phyloP scores from a whole-genome alignment of 2,888 invertebrate species.

The Lycia hirtaria region DNA sequence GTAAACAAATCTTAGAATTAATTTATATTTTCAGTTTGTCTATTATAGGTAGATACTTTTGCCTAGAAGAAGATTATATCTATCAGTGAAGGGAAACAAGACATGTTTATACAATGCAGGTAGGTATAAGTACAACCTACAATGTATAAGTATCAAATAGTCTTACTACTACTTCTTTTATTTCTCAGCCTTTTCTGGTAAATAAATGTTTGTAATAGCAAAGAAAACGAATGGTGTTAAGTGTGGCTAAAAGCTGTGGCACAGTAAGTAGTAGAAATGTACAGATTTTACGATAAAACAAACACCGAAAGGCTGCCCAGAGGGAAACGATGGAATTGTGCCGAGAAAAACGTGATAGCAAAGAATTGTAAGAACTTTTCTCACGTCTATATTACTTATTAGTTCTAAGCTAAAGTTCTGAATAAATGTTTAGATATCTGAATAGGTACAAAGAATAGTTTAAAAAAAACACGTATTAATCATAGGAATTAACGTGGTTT shows the following conservation, averaged over 20 bases:
- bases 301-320: constrained; percentile 1
- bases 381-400: background rate
- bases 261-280: constrained; percentile 7
- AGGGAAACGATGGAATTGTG: constrained; percentile 12
- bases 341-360: background rate
- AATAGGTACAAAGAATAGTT: background rate
- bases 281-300: constrained; percentile 20
- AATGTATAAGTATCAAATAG: too few species aligned
- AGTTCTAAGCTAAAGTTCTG: too few species aligned
- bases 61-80: too few species aligned
- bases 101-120: too few species aligned
- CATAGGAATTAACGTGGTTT: too few species aligned
- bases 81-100: too few species aligned
- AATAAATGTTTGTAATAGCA: constrained; percentile 10
- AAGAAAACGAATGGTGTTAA: constrained; percentile 8
- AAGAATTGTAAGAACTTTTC: background rate
- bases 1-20: too few species aligned
- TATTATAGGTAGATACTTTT: too few species aligned
- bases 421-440: background rate
- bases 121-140: too few species aligned
- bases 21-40: too few species aligned
- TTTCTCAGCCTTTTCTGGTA: constrained; percentile 1
- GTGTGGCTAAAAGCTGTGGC: constrained; percentile 17
- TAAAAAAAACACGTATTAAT: background rate
- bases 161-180: background rate